Evolutionary conservation across 2,888 invertebrate genomes (phyloP), one percentile per base, ranked within the genome.

Genomic region (Drepana falcataria): DNA sequence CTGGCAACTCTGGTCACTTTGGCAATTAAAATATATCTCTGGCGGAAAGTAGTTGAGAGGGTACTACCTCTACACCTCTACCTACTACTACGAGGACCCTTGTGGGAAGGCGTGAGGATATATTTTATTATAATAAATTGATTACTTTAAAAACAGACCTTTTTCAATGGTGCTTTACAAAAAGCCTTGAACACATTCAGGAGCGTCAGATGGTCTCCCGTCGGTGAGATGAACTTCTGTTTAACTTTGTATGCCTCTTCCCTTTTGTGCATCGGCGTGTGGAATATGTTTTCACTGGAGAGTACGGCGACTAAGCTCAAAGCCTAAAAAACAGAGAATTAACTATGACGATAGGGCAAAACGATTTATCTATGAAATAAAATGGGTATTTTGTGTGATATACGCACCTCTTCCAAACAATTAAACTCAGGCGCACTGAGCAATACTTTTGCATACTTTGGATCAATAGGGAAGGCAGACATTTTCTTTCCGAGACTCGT

Each of bases 401-500:
- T 33, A 48, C 51, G 21, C 73, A 91, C 94, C 91, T 96, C 96
- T 65, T 95, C 95, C 70, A 96, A 87, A 75, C 96, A 96, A 34
- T 94, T 94, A 68, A 94, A 95, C 57, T 95, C 94, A 9, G 94
- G 93, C 0, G 98, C 96, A 7, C 94, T 92, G 0, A 98, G 80
- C 54, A 98, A 85, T 4, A 96, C 93, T 89, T 96, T 97, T 6
- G 97, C 94, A 79, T 95, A 95, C 64, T 95, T 93, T 0, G 99
- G 99, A 81, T 99, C 98, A 47, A 99, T 91, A 0, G 99, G 99
- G 81, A 98, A 98, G 9, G 94, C 92, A 0, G 97, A 93, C 97
- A 99, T 97, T 75, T 95, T 94, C 65, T 93, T 93, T 0, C 99
- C 99, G 0, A 95, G 68, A 0, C 92, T 85, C 0, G 98, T 98